Evolutionary conservation across 2,797 vertebrate species (phyloP).

Genomic region (Serranus cabrilla): DNA sequence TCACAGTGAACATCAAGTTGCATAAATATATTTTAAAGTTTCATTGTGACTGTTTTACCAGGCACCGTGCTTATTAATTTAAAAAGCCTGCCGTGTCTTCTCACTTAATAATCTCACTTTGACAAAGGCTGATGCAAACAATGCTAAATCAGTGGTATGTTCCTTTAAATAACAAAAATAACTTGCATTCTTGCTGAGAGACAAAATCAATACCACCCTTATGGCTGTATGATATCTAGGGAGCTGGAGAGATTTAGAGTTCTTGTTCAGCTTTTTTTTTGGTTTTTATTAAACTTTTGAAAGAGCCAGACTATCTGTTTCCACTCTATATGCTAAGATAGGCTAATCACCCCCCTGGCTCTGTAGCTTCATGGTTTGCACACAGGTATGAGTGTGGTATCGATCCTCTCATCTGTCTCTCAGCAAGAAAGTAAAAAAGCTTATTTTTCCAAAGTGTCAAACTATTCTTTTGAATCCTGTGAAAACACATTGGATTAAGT

Average conservation of each 20-base stretch:
- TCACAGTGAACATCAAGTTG: slow-evolving; percentile 1
- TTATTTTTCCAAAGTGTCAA: background rate
- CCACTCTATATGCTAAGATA: background rate
- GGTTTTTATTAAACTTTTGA: too few species aligned
- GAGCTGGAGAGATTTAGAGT: background rate
- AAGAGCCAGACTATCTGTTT: background rate
- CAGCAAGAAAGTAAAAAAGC: background rate
- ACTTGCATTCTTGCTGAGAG: background rate
- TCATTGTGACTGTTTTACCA: background rate
- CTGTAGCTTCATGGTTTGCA: background rate
- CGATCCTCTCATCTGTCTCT: background rate
- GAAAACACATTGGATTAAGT: background rate
- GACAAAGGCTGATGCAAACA: background rate
- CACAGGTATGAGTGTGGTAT: background rate
- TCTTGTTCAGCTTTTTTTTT: background rate
- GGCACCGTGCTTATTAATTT: background rate
- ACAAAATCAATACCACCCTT: background rate
- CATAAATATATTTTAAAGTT: background rate
- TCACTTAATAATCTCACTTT: background rate
- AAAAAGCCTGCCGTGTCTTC: background rate
- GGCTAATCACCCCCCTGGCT: background rate
- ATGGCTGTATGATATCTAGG: background rate
- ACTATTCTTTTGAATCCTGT: background rate
- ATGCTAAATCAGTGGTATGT: background rate
- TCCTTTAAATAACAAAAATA: background rate